Percentiles rank a stretch among this genome's conserved stretches.
Evolutionary conservation across 1,140 invertebrate species (phyloP).

Genomic region (Eulimnadia texana): DNA sequence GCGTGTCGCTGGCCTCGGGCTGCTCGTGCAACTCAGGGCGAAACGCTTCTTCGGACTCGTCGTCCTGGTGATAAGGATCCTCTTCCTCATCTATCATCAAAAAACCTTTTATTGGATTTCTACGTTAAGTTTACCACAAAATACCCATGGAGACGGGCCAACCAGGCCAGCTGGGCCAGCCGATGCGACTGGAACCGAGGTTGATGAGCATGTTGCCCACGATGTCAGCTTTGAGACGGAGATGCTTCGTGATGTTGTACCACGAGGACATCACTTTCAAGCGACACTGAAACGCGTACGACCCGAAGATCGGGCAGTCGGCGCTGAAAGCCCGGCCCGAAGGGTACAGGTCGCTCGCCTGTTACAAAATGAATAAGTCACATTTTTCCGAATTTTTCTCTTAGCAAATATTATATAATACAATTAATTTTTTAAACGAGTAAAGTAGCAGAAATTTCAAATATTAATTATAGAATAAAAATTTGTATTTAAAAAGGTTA

Average conservation of each 20-base stretch:
- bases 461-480: too few species aligned
- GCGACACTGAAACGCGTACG: conserved; percentile 44
- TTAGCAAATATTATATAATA: too few species aligned
- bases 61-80: background rate
- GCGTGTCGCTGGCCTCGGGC: too few species aligned
- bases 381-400: too few species aligned
- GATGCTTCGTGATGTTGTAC: conserved; percentile 75
- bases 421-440: too few species aligned
- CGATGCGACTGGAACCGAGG: conserved; percentile 26
- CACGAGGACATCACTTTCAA: conserved; percentile 70
- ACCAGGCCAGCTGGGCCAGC: conserved; percentile 27
- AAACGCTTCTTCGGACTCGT: too few species aligned
- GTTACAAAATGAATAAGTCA: background rate
- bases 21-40: background rate
- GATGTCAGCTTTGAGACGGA: conserved; percentile 61
- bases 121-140: background rate
- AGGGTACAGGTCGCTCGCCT: conserved; percentile 59
- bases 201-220: conserved; percentile 55
- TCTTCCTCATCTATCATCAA: too few species aligned
- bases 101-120: too few species aligned
- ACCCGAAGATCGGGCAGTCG: conserved; percentile 54
- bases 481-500: background rate
- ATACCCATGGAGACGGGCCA: background rate
- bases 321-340: conserved; percentile 59
- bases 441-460: too few species aligned